These are phyloP conservation scores for Invenusta paracnida DNA, from an alignment of 2,888 invertebrate species.

Conservation along the genomic window DNA sequence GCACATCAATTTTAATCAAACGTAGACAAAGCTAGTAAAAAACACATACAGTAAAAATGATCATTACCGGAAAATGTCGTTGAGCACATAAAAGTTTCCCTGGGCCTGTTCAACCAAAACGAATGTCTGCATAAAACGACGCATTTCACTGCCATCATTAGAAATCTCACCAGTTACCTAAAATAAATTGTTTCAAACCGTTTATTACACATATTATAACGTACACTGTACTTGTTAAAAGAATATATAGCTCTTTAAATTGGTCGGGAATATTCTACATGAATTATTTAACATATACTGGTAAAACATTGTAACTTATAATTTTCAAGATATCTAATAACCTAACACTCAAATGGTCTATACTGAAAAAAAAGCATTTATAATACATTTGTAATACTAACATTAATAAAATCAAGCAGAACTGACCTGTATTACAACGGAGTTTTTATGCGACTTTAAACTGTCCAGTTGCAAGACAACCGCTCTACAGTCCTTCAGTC, in stretches of 20 bases:
- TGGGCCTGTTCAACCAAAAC: constrained; percentile 87
- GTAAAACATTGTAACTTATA: no score
- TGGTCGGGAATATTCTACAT: no score
- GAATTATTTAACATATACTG: no score
- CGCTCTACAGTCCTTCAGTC: constrained; percentile 31
- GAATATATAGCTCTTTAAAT: no score
- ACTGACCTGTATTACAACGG: constrained; percentile 61
- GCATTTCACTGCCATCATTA: constrained; percentile 91
- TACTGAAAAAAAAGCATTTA: no score
- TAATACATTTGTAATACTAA: no score
- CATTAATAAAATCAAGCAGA: background rate
- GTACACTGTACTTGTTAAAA: background rate
- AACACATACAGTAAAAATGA: no score
- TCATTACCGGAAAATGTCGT: constrained; percentile 81
- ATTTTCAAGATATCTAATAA: no score
- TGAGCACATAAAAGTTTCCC: constrained; percentile 95
- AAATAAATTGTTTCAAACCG: constrained; percentile 61
- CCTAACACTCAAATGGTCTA: no score
- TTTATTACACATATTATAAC: no score
- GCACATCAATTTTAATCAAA: no score
- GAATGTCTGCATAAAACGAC: constrained; percentile 94
- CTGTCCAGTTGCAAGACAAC: constrained; percentile 37
- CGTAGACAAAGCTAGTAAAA: no score
- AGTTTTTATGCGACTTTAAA: constrained; percentile 28
- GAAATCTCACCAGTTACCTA: constrained; percentile 82